Base-by-base conservation (phyloP, 2,113 vertebrate genomes). In the Columba janthina region DNA sequence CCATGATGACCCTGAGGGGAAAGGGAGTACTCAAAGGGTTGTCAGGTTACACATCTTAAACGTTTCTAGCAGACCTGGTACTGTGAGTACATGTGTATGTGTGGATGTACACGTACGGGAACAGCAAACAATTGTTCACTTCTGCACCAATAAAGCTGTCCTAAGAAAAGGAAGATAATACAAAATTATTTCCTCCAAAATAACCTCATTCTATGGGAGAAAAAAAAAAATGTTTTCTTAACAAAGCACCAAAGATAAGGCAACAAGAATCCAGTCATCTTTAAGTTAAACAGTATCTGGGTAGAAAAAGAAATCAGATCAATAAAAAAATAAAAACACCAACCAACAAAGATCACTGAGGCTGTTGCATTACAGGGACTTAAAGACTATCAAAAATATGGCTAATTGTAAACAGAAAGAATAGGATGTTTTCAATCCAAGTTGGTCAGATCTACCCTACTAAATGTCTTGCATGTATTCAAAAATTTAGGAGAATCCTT, bases 11-110 rank as follows among this genome's bases (percentile, higher is more conserved):
- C 78, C 85, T 93, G 86, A 92, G 51, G 44, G 77, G 69, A 9
- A 91, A 93, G 48, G 61, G 80, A 77, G 93, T 94, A 96, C 96
- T 96, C 96, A 96, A 97, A 97, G 96, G 93, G 89, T 79, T 95
- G 93, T 95, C 87, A 94, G 89, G 75, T 85, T 91, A 94, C 75
- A 85, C 24, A 26, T 71, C 74, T 64, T 56, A 66, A 46, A 81
- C 57, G 70, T 87, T 94, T 82, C 85, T 82, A 92, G 90, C 94
- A 92, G 86, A 94, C 32, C 71, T 73, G 75, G 60, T 82, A 82
- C 70, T 67, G 58, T 60, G 87, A 81, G 69, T 46, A 86, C 60
- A 56, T 14, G 36, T 82, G 54, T 48, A 31, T 32, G 54, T 54
- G 10, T 58, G 42, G 20, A 19, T 57, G 66, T 81, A 40, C 2